Conservation (phyloP, 2,113 vertebrate species). For the Progne subis region DNA sequence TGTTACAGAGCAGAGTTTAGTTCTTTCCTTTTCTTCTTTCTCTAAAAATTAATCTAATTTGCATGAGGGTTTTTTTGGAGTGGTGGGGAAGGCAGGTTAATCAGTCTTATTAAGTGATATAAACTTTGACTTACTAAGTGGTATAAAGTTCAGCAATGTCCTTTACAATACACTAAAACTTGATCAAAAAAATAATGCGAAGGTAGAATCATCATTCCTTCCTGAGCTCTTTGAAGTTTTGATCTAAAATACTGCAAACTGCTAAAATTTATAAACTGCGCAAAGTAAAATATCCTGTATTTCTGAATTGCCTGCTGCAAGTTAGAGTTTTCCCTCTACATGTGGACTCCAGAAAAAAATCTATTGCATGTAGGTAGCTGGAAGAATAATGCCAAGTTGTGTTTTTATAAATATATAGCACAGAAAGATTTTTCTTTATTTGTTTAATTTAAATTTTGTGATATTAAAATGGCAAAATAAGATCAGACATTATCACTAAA, state of each 20-base stretch:
- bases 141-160: neutral
- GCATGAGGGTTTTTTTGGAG: accelerated
- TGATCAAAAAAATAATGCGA: conserved; percentile 54
- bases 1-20: neutral
- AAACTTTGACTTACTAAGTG: neutral
- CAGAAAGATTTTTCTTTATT: neutral
- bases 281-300: conserved; percentile 39
- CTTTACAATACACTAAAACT: conserved; percentile 34
- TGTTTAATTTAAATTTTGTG: neutral
- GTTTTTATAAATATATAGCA: neutral
- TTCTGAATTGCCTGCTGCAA: conserved; percentile 66
- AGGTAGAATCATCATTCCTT: conserved; percentile 38
- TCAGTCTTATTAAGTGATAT: neutral
- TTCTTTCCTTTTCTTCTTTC: too few relatives aligned
- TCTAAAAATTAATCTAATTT: neutral
- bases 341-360: neutral
- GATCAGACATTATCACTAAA: neutral
- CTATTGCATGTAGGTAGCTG: conserved; percentile 29
- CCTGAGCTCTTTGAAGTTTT: conserved; percentile 23
- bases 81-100: neutral
- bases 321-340: neutral
- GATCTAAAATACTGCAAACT: conserved; percentile 4
- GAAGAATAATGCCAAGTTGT: neutral
- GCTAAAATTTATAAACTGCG: conserved; percentile 12
- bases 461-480: neutral